These are phyloP conservation scores for Caenorhabditis sulstoni DNA, from an alignment of 2,888 invertebrate species.

Conservation along the genomic window DNA sequence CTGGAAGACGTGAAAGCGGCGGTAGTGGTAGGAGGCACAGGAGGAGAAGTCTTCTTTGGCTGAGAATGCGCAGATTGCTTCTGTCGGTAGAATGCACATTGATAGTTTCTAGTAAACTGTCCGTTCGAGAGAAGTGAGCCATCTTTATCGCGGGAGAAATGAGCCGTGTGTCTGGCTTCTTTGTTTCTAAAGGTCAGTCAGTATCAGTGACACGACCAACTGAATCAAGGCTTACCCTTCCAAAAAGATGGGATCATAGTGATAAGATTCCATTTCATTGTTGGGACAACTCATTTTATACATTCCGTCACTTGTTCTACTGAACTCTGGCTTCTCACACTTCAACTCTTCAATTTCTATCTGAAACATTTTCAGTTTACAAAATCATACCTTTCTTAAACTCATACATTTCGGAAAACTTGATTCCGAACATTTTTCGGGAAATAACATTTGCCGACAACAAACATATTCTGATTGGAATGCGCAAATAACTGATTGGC, in stretches of 20 bases:
- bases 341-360: slow-evolving; percentile 15
- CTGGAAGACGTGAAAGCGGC: neutral
- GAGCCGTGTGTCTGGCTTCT: slow-evolving; percentile 43
- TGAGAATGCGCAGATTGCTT: slow-evolving; percentile 24
- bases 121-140: slow-evolving; percentile 46
- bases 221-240: slow-evolving; percentile 26
- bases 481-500: slow-evolving; percentile 32
- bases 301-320: slow-evolving; percentile 35
- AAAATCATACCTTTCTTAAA: neutral
- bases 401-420: slow-evolving; percentile 41
- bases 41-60: slow-evolving; percentile 9
- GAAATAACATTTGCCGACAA: slow-evolving; percentile 44
- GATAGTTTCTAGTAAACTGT: slow-evolving; percentile 44
- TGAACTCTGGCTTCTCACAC: slow-evolving; percentile 38
- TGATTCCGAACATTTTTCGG: slow-evolving; percentile 35
- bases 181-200: slow-evolving; percentile 27
- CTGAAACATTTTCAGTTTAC: slow-evolving; percentile 25
- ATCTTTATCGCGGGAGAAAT: slow-evolving; percentile 51
- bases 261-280: slow-evolving; percentile 43
- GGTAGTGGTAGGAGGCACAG: neutral
- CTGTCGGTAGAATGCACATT: slow-evolving; percentile 44
- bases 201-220: too few species aligned
- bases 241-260: slow-evolving; percentile 41
- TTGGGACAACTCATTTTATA: slow-evolving; percentile 50
- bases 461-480: slow-evolving; percentile 37